These are phyloP conservation scores for Poecilia latipinna DNA, from an alignment of 2,113 vertebrate genomes.

Conservation along the genomic window DNA sequence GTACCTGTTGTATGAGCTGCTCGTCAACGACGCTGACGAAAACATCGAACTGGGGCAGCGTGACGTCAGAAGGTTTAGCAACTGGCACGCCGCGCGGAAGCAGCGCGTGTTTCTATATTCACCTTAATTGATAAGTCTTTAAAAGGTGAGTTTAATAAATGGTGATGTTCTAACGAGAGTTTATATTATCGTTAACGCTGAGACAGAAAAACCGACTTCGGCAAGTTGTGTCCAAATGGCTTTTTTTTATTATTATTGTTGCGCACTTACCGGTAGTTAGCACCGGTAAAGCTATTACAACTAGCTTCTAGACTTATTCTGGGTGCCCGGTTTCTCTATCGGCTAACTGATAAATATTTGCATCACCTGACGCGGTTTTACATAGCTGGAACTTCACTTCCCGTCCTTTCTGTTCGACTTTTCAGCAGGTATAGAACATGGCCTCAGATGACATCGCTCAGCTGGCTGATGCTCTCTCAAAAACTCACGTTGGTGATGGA, in stretches of 20 bases:
- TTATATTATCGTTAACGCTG: background rate
- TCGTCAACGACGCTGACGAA: background rate
- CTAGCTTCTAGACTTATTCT: background rate
- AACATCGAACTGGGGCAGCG: background rate
- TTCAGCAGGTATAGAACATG: conserved; percentile 67
- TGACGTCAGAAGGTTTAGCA: conserved; percentile 50
- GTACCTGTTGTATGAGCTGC: background rate
- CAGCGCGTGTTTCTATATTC: conserved; percentile 5
- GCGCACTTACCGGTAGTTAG: conserved; percentile 28
- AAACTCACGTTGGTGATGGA: conserved; percentile 89
- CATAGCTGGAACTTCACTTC: background rate
- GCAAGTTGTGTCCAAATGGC: background rate
- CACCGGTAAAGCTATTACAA: conserved; percentile 37
- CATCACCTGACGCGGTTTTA: background rate
- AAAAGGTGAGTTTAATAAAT: background rate
- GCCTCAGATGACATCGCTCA: conserved; percentile 91
- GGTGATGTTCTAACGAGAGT: accelerated
- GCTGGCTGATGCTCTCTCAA: conserved; percentile 88
- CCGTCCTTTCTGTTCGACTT: background rate
- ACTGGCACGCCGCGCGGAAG: conserved; percentile 50
- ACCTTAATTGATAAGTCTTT: background rate
- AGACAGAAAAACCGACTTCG: accelerated
- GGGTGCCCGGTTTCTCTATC: too few relatives aligned
- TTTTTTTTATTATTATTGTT: background rate
- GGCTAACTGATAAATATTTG: background rate